Evolutionary conservation across 2,113 vertebrate species (phyloP).

Genomic region (Albula glossodonta): DNA sequence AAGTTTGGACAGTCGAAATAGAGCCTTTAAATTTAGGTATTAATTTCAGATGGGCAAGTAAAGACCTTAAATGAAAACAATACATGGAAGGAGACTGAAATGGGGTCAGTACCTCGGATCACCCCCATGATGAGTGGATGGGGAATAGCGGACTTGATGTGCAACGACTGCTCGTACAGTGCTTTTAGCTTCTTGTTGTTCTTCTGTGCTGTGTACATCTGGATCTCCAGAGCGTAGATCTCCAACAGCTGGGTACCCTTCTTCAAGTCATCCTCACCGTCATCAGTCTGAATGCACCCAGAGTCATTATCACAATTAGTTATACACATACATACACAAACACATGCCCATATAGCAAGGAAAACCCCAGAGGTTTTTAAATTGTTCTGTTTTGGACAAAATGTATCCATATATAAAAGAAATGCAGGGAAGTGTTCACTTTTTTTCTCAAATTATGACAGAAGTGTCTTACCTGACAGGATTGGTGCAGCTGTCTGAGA

Average conservation of each 20-base stretch:
- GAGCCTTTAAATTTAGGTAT: too few relatives aligned
- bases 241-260: constrained; percentile 97
- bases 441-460: background rate
- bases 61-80: background rate
- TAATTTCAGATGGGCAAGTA: too few relatives aligned
- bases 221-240: constrained; percentile 98
- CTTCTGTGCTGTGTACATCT: constrained; percentile 99
- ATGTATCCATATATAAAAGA: too few relatives aligned
- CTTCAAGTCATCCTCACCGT: constrained; percentile 97
- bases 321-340: too few relatives aligned
- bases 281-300: constrained; percentile 83
- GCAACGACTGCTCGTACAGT: constrained; percentile 96
- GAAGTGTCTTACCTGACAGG: constrained; percentile 86
- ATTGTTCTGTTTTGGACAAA: too few relatives aligned
- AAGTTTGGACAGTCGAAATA: too few relatives aligned
- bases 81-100: background rate
- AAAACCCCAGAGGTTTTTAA: too few relatives aligned
- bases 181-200: constrained; percentile 99
- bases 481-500: constrained; percentile 94
- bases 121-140: constrained; percentile 99
- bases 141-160: constrained; percentile 98
- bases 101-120: constrained; percentile 81
- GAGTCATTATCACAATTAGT: background rate
- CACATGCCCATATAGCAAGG: background rate
- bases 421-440: too few relatives aligned